Percentiles rank a stretch among this genome's conserved stretches.
phyloP scores from a whole-genome alignment of 2,113 vertebrate species.

The Naja naja region DNA sequence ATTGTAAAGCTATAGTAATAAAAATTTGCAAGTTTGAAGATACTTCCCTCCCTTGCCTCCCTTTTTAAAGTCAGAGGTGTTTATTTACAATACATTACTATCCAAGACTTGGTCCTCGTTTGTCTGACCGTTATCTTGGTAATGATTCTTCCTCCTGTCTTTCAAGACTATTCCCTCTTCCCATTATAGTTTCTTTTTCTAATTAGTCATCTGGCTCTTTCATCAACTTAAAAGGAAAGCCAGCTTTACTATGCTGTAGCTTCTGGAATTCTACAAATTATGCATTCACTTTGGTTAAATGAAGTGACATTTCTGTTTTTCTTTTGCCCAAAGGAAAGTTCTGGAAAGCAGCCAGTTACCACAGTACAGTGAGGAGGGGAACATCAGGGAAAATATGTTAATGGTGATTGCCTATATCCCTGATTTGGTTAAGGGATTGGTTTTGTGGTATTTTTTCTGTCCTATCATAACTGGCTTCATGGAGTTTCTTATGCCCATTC shows the following conservation, averaged over 20 bases:
- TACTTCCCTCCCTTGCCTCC: neutral
- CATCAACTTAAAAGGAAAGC: neutral
- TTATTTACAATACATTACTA: neutral
- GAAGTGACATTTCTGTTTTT: conserved; percentile 1
- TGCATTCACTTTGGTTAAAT: neutral
- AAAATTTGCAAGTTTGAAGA: neutral
- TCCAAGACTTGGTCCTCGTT: neutral
- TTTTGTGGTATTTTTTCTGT: neutral
- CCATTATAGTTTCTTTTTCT: neutral
- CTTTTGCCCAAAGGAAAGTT: conserved; percentile 1
- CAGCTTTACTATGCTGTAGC: neutral
- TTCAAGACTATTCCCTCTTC: neutral
- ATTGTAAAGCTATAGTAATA: neutral
- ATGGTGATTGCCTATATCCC: neutral
- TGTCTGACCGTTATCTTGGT: neutral
- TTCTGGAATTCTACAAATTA: neutral
- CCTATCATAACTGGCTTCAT: neutral
- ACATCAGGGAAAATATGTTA: neutral
- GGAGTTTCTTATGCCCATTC: neutral
- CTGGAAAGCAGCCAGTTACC: conserved; percentile 2
- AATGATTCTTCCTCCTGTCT: neutral
- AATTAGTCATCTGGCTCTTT: neutral
- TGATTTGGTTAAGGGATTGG: neutral
- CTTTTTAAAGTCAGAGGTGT: neutral
- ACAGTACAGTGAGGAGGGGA: neutral